phyloP scores from a whole-genome alignment of 2,888 invertebrate species.

The Nasonia oneida region DNA sequence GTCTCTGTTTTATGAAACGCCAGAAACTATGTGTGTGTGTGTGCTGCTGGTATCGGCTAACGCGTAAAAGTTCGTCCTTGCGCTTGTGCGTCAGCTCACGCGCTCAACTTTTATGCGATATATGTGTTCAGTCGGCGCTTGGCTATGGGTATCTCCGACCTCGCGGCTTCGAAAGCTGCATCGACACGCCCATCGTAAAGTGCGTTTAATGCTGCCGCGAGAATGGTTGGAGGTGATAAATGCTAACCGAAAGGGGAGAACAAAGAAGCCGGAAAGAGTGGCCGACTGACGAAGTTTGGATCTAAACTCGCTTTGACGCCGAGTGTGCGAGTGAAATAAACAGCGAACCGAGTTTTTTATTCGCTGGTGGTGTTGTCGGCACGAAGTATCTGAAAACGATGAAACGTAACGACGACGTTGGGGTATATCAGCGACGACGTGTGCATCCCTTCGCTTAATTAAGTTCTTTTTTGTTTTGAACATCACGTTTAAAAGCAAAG shows the following conservation, averaged over 20 bases:
- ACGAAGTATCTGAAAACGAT: not conserved
- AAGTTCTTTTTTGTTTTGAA: too few relatives aligned
- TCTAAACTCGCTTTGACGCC: not conserved
- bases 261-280: not conserved
- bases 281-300: not conserved
- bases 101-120: slow-evolving; percentile 35
- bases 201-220: not conserved
- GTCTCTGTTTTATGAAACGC: slow-evolving; percentile 27
- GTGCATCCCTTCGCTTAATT: too few relatives aligned
- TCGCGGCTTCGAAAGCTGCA: not conserved
- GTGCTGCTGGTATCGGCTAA: slow-evolving; percentile 21
- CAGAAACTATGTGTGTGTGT: not conserved
- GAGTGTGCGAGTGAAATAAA: not conserved
- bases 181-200: not conserved
- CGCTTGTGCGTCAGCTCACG: too few relatives aligned
- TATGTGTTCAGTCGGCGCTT: not conserved
- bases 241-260: not conserved
- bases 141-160: not conserved
- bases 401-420: too few relatives aligned
- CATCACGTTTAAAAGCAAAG: too few relatives aligned
- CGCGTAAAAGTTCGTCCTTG: slow-evolving; percentile 31
- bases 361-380: not conserved
- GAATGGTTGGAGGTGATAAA: not conserved
- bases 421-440: too few relatives aligned
- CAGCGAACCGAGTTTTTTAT: not conserved